Evolutionary conservation across 2,113 vertebrate species (phyloP).

Genomic region (rabbit (Oryctolagus cuniculus)): DNA sequence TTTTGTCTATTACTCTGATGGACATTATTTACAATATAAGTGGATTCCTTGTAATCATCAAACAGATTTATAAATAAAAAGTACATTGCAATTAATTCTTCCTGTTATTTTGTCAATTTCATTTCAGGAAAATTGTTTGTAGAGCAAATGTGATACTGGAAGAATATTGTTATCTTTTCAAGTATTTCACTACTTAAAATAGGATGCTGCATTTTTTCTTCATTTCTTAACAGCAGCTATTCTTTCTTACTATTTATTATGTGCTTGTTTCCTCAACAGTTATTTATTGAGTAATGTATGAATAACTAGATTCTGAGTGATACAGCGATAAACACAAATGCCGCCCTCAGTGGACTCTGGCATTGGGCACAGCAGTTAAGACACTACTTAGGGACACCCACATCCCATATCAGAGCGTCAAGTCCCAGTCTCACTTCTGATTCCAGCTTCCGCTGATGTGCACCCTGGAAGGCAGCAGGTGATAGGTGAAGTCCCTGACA

Average conservation of each 20-base stretch:
- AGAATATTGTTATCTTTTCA: slow-evolving; percentile 9
- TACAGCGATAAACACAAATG: background rate
- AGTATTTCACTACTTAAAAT: slow-evolving; percentile 5
- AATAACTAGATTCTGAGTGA: background rate
- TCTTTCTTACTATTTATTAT: slow-evolving; percentile 43
- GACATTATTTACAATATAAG: background rate
- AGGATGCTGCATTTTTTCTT: background rate
- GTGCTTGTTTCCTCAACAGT: background rate
- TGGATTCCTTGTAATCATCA: background rate
- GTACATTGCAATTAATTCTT: background rate
- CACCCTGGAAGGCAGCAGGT: too few relatives aligned
- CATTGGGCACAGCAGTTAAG: too few relatives aligned
- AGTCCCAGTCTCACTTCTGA: too few relatives aligned
- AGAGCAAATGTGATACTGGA: slow-evolving; percentile 10
- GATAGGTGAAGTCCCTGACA: too few relatives aligned
- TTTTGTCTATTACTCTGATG: background rate
- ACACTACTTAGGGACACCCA: too few relatives aligned
- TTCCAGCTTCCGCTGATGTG: too few relatives aligned
- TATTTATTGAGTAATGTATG: slow-evolving; percentile 50
- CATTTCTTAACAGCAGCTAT: background rate
- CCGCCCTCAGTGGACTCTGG: background rate
- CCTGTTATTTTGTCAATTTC: slow-evolving; percentile 3
- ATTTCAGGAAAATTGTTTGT: slow-evolving; percentile 9
- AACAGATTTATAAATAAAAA: background rate
- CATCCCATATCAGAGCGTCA: too few relatives aligned